phyloP scores from a whole-genome alignment of 2,888 invertebrate genomes.

The Hypercompe scribonia region DNA sequence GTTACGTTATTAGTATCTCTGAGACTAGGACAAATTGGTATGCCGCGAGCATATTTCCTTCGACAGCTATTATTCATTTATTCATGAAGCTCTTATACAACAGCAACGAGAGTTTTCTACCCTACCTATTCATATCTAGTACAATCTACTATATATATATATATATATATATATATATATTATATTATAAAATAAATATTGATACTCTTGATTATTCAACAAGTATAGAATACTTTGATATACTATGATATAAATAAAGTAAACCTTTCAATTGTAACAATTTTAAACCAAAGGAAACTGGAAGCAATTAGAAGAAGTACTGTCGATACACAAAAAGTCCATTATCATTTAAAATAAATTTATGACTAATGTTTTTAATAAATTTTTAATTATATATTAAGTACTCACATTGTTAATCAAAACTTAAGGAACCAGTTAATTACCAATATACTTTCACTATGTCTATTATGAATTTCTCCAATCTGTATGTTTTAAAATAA shows the following conservation, averaged over 20 bases:
- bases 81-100: constrained; percentile 77
- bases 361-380: neutral
- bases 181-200: constrained; percentile 23
- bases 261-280: constrained; percentile 19
- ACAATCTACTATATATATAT: constrained; percentile 55
- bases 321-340: no score
- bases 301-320: constrained; percentile 12
- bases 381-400: neutral
- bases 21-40: constrained; percentile 81
- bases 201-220: constrained; percentile 22
- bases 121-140: constrained; percentile 55
- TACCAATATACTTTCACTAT: no score
- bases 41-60: constrained; percentile 76
- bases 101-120: constrained; percentile 52
- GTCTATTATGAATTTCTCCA: no score
- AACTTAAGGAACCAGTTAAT: no score
- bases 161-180: constrained; percentile 53
- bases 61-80: constrained; percentile 83
- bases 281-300: constrained; percentile 19
- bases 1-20: constrained; percentile 79
- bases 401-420: no score
- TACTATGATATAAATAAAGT: constrained; percentile 10
- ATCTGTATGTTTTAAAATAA: no score
- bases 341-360: no score
- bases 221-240: constrained; percentile 14